A percentile compares a stretch with the other conserved stretches of the same genome.
phyloP scores from a whole-genome alignment of 1,140 invertebrate genomes.

The Kradibia gibbosae region DNA sequence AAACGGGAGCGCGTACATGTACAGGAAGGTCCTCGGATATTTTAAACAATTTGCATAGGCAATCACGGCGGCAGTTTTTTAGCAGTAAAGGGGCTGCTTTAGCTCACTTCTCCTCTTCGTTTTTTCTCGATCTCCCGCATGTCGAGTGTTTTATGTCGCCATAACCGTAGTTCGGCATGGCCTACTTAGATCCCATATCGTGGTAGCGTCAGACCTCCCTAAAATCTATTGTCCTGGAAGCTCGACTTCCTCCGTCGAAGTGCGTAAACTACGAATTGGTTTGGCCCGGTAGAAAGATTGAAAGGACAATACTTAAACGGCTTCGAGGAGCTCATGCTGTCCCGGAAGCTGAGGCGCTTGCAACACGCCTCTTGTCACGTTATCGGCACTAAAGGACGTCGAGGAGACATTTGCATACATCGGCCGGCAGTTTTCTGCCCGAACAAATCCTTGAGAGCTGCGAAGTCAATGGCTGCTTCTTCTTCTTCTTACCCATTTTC shows the following conservation, averaged over 20 bases:
- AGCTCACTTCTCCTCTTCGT: slow-evolving; percentile 51
- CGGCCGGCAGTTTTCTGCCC: slow-evolving; percentile 70
- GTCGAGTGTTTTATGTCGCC: slow-evolving; percentile 68
- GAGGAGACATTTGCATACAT: slow-evolving; percentile 71
- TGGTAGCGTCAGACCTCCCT: slow-evolving; percentile 33
- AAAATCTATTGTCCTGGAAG: slow-evolving; percentile 48
- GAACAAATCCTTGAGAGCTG: slow-evolving; percentile 67
- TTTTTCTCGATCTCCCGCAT: slow-evolving; percentile 34
- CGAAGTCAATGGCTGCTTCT: slow-evolving; percentile 45
- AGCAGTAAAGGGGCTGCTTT: slow-evolving; percentile 65
- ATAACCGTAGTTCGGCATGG: slow-evolving; percentile 72
- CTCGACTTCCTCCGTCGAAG: slow-evolving; percentile 48
- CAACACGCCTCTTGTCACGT: slow-evolving; percentile 71
- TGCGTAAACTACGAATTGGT: slow-evolving; percentile 53
- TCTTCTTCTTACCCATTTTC: slow-evolving; percentile 9
- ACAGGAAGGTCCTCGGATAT: slow-evolving; percentile 60
- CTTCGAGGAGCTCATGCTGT: background rate
- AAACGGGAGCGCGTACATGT: background rate
- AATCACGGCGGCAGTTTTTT: slow-evolving; percentile 73
- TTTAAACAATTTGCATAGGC: slow-evolving; percentile 74
- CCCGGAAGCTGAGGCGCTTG: slow-evolving; percentile 48
- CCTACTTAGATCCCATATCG: slow-evolving; percentile 74
- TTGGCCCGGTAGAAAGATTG: background rate
- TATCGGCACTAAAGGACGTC: slow-evolving; percentile 67
- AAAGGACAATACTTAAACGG: slow-evolving; percentile 64